Base-by-base conservation (phyloP, 1,140 invertebrate species). In the Leptinotarsa texana region DNA sequence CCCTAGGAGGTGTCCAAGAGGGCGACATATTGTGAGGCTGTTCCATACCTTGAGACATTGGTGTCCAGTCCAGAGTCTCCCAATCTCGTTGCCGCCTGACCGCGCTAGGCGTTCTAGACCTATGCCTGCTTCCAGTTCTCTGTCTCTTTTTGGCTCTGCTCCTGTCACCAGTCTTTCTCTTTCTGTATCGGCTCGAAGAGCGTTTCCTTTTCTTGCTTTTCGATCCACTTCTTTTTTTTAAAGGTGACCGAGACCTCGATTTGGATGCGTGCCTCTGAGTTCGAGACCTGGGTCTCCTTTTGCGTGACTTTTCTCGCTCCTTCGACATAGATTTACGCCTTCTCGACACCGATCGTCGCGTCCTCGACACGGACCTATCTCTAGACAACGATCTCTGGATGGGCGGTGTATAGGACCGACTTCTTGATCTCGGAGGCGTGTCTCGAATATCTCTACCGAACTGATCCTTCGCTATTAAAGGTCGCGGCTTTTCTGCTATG, bases 371-470 rank as follows among this genome's bases (percentile, higher is more conserved):
- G 2, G 81, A 80, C 63, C 74, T 71, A 21, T 66, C 27, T 66
- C 22, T 49, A n/a, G 73, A 17, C 11, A 69, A 13, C 49, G 85
- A 85, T 74, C 76, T 78, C 17, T 77, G 73, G 6, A 69, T 33
- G 27, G 79, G 57, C 21, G 77, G 77, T 13, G 79, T 77, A 49
- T 77, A 77, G 17, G 78, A 79, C 24, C 74, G 70, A 63, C 75
- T 77, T 75, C 75, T 81, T 11, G 77, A 80, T 74, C 80, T 78
- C 0, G 86, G 85, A 27, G 83, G 42, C 1, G 84, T 84, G 48
- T 84, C 77, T 70, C 86, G 80, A 24, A 90, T 88, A 84, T 95
- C 93, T n/a, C 93, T 86, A 0, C 93, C 93, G 86, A 94, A 95
- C 47, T 92, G 90, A 83, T 95, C 94, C 84, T 93, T 93, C 42